Percentiles rank a stretch among this genome's conserved stretches.
Conservation (phyloP, 2,113 vertebrate species). For the Agelaius phoeniceus region DNA sequence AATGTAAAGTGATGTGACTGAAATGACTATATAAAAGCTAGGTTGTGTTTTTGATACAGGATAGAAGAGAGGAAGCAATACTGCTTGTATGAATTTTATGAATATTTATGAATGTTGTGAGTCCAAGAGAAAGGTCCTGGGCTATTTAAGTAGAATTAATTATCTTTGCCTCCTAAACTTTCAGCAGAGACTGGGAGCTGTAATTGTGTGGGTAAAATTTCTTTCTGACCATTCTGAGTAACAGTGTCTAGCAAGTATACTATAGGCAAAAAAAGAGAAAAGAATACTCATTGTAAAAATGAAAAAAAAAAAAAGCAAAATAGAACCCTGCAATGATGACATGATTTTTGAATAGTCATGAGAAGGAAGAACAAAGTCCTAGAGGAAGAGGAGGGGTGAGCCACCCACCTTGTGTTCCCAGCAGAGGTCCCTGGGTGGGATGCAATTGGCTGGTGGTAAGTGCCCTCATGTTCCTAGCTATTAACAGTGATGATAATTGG, state of each 20-base stretch:
- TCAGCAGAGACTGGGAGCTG: neutral
- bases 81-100: neutral
- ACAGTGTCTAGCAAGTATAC: neutral
- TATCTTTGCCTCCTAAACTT: neutral
- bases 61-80: neutral
- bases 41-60: neutral
- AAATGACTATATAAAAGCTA: neutral
- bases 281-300: neutral
- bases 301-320: neutral
- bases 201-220: neutral
- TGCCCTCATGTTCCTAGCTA: neutral
- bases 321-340: neutral
- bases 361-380: neutral
- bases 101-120: neutral
- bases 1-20: neutral
- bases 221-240: neutral
- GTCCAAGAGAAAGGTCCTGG: neutral
- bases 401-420: neutral
- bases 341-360: neutral
- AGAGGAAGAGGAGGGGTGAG: neutral
- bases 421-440: neutral
- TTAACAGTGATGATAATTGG: neutral
- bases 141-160: neutral
- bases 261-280: neutral
- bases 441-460: neutral